A percentile compares a stretch with the other conserved stretches of the same genome.
Evolutionary conservation across 2,113 vertebrate genomes (phyloP).

Genomic region (Brienomyrus longianalis): DNA sequence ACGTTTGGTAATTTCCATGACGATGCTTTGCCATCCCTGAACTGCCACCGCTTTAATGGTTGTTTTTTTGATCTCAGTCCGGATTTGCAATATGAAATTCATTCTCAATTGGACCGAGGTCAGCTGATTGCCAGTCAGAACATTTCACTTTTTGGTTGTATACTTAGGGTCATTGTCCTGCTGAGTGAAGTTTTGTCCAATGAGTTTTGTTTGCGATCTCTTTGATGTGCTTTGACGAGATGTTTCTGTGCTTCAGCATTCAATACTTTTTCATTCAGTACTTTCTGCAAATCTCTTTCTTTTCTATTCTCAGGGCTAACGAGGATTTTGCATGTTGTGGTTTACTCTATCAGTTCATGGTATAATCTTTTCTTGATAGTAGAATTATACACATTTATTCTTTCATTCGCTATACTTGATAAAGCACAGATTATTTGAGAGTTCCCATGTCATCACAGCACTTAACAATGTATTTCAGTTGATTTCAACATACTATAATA

Average conservation of each 20-base stretch:
- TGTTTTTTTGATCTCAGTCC: not conserved
- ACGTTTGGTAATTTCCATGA: not conserved
- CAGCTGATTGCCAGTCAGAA: not conserved
- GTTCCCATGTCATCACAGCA: not conserved
- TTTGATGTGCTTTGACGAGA: not conserved
- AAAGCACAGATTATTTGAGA: not conserved
- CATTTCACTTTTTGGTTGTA: not conserved
- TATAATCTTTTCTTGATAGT: not conserved
- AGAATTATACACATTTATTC: not conserved
- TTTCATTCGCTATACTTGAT: not conserved
- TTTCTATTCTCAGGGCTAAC: not conserved
- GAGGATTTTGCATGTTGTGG: not conserved
- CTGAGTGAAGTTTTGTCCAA: not conserved
- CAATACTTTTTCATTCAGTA: not conserved
- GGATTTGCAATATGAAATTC: not conserved
- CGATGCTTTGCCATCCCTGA: not conserved
- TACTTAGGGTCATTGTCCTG: not conserved
- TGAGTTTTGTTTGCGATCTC: not conserved
- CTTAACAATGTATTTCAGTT: not conserved
- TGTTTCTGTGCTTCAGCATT: not conserved
- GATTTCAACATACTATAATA: not conserved
- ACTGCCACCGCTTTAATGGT: not conserved
- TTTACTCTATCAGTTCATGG: not conserved
- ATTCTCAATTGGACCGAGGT: not conserved
- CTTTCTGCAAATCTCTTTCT: not conserved